Percentiles rank a stretch among this genome's conserved stretches.
phyloP scores from a whole-genome alignment of 2,797 vertebrate genomes.

The Pteronotus mesoamericanus region DNA sequence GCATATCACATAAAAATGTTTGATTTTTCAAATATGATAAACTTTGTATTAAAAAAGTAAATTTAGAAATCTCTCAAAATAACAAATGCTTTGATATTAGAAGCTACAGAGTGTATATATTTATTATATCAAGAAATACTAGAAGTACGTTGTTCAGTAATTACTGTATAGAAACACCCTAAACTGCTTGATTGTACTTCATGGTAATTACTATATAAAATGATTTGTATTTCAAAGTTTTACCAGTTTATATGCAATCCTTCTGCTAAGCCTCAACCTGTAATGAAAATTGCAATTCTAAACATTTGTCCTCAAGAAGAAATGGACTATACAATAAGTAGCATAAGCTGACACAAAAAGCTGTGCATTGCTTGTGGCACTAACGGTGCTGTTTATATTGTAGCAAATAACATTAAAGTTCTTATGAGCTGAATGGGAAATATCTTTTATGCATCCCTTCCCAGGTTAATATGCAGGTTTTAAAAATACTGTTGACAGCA shows the following conservation, averaged over 20 bases:
- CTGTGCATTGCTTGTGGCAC: not conserved
- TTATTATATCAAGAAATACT: not conserved
- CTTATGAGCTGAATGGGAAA: not conserved
- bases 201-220: not conserved
- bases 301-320: constrained; percentile 18
- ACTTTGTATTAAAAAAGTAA: not conserved
- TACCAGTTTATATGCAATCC: not conserved
- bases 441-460: not conserved
- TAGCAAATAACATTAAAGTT: not conserved
- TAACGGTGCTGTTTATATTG: not conserved
- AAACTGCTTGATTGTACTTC: not conserved
- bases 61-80: not conserved
- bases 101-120: not conserved
- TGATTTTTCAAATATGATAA: not conserved
- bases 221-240: not conserved
- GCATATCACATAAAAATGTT: not conserved
- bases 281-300: constrained; percentile 8
- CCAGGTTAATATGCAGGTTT: not conserved
- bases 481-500: not conserved
- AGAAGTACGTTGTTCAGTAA: not conserved
- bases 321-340: not conserved
- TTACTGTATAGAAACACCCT: not conserved
- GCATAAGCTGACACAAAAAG: not conserved
- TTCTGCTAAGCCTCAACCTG: constrained; percentile 16
- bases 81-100: not conserved